Conservation (phyloP, 2,888 invertebrate genomes). For the Diarsia rubi region DNA sequence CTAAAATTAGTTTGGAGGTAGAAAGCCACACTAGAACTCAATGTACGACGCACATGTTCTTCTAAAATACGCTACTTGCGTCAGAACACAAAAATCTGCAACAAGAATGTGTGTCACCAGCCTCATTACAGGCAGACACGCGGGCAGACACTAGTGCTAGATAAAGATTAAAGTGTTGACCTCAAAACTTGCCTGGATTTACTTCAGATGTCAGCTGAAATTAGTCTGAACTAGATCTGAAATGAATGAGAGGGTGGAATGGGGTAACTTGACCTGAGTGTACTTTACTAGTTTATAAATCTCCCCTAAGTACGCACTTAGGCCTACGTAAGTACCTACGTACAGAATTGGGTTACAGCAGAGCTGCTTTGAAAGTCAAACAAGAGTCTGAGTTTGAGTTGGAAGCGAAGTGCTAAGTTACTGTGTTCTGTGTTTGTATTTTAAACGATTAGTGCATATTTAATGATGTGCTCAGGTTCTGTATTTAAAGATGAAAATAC, state of each 20-base stretch:
- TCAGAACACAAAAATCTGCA: neutral
- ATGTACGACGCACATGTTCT: neutral
- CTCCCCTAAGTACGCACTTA: neutral
- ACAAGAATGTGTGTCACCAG: constrained; percentile 31
- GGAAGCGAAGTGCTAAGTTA: neutral
- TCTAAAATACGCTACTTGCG: constrained; percentile 1
- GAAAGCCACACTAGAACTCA: neutral
- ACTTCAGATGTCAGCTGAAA: constrained; percentile 28
- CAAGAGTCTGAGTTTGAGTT: neutral
- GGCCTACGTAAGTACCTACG: neutral
- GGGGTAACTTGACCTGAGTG: neutral
- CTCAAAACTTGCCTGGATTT: constrained; percentile 47
- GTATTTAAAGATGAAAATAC: neutral
- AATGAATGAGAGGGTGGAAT: constrained; percentile 35
- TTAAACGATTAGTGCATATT: neutral
- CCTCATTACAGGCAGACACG: constrained; percentile 39
- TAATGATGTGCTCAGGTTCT: neutral
- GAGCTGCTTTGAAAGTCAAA: neutral
- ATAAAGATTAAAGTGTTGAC: constrained; percentile 45
- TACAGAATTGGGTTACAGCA: neutral
- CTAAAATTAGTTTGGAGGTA: neutral
- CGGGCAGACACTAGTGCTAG: constrained; percentile 50
- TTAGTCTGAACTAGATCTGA: constrained; percentile 51
- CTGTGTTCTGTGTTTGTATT: neutral
- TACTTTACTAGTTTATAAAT: too few species aligned